phyloP scores from a whole-genome alignment of 2,113 vertebrate species.

The Burhinus bistriatus region DNA sequence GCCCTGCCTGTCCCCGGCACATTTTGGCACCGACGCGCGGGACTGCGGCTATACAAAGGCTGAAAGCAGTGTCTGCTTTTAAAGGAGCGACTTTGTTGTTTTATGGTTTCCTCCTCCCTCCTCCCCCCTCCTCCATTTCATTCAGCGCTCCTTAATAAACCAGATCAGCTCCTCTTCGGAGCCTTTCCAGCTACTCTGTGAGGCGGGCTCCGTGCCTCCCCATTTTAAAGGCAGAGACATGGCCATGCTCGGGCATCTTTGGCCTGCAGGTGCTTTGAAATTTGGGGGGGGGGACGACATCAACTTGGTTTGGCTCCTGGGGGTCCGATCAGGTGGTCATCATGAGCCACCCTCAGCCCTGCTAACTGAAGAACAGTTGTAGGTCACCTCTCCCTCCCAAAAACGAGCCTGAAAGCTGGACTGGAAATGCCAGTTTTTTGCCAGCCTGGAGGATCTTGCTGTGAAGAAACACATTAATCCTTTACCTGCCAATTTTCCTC shows the following conservation, averaged over 20 bases:
- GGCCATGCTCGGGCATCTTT: not conserved
- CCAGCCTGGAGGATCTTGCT: not conserved
- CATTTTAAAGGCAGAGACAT: not conserved
- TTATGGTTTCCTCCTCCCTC: constrained; percentile 22
- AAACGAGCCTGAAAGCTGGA: not conserved
- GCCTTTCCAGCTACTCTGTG: not conserved
- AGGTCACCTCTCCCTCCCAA: not conserved
- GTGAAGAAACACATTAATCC: not conserved
- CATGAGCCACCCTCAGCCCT: not conserved
- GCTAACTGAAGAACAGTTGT: not conserved
- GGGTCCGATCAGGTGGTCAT: not conserved
- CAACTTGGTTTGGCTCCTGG: not conserved
- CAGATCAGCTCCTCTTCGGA: constrained; percentile 29
- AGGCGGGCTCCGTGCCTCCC: not conserved
- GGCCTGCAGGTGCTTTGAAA: not conserved
- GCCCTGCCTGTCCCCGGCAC: not conserved
- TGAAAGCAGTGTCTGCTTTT: constrained; percentile 40
- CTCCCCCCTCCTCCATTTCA: not conserved
- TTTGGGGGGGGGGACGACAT: not conserved
- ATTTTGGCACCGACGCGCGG: not conserved
- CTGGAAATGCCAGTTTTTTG: not conserved
- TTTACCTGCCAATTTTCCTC: not conserved
- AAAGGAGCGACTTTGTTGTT: constrained; percentile 50
- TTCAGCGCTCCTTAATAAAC: constrained; percentile 54
- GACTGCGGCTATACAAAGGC: constrained; percentile 25